These are phyloP conservation scores for Lutjanus campechanus DNA, from an alignment of 2,797 vertebrate genomes.

Conservation along the genomic window DNA sequence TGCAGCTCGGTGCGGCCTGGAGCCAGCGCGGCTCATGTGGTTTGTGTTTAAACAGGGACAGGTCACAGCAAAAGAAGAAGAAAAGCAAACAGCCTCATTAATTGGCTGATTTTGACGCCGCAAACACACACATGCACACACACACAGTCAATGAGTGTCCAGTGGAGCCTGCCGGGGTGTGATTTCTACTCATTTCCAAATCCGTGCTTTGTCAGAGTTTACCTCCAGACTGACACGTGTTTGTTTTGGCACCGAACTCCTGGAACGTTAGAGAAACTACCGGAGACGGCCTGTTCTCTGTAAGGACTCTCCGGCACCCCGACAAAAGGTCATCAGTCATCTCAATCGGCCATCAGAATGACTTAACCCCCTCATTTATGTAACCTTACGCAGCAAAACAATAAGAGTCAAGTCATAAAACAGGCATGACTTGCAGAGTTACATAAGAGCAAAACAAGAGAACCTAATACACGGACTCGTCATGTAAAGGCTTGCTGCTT, in stretches of 20 bases:
- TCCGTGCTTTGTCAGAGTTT: constrained; percentile 63
- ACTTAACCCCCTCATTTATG: constrained; percentile 20
- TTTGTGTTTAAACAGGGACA: constrained; percentile 47
- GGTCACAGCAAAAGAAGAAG: constrained; percentile 37
- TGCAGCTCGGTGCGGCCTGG: not conserved
- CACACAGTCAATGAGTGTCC: constrained; percentile 32
- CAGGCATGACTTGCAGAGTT: constrained; percentile 21
- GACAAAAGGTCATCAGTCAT: constrained; percentile 32
- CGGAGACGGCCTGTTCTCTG: constrained; percentile 34
- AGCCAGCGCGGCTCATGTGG: constrained; percentile 32
- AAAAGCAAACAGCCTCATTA: constrained; percentile 52
- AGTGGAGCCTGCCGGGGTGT: constrained; percentile 32
- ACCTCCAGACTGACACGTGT: constrained; percentile 63
- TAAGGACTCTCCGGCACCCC: constrained; percentile 4
- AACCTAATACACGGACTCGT: constrained; percentile 10
- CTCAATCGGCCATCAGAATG: constrained; percentile 2
- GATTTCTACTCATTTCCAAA: constrained; percentile 61
- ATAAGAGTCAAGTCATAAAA: constrained; percentile 21
- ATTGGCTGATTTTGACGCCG: constrained; percentile 45
- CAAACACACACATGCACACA: constrained; percentile 28
- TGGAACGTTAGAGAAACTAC: constrained; percentile 53
- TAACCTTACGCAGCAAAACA: constrained; percentile 4
- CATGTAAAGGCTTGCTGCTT: constrained; percentile 44
- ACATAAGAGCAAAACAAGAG: constrained; percentile 41
- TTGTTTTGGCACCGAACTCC: constrained; percentile 55